Conservation (phyloP, 1,140 invertebrate genomes). For the Microvelia longipes region DNA sequence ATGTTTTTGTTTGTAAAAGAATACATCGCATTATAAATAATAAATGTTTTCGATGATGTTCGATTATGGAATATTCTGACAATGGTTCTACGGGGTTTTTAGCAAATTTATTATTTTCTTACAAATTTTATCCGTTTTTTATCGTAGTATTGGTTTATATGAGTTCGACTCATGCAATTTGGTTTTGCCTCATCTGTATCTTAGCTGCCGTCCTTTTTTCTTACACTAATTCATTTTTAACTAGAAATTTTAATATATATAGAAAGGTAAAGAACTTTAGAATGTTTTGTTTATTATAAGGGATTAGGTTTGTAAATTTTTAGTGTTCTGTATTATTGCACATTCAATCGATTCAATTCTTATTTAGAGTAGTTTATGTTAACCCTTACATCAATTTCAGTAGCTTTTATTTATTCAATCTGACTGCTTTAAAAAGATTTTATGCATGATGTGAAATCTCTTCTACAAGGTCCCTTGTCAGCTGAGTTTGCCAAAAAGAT, state of each 20-base stretch:
- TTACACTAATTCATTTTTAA: background rate
- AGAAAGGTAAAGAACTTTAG: background rate
- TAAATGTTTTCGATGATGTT: background rate
- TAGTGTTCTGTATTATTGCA: too few species aligned
- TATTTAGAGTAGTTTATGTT: too few species aligned
- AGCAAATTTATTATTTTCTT: background rate
- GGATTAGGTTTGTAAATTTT: too few species aligned
- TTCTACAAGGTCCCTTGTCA: too few species aligned
- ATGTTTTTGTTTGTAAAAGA: background rate
- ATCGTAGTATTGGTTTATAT: background rate
- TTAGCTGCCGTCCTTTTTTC: background rate
- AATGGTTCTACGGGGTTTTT: background rate
- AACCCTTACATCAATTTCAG: too few species aligned
- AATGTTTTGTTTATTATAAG: too few species aligned
- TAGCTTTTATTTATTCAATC: too few species aligned
- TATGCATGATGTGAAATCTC: too few species aligned
- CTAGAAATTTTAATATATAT: background rate
- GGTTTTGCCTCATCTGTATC: background rate
- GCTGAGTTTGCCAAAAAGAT: too few species aligned
- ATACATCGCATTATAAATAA: background rate
- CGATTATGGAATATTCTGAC: background rate
- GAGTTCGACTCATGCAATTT: background rate
- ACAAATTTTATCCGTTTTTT: background rate
- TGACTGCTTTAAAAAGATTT: too few species aligned
- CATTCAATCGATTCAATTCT: too few species aligned